A percentile compares a stretch with the other conserved stretches of the same genome.
phyloP scores from a whole-genome alignment of 2,797 vertebrate species.

The Galagoides demidoff region DNA sequence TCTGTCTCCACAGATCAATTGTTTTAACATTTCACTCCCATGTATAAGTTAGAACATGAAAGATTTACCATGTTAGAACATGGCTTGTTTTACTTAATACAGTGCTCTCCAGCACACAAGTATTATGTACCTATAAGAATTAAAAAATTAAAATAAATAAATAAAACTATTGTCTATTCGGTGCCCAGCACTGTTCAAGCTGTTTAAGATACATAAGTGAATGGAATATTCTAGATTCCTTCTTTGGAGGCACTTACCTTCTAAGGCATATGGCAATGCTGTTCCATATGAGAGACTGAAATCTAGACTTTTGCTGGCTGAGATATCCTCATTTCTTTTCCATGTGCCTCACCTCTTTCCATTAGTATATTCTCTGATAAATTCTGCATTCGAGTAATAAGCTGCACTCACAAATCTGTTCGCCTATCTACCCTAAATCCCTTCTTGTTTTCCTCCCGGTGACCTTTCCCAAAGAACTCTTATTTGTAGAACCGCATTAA shows the following conservation, averaged over 20 bases:
- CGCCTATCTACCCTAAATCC: slow-evolving; percentile 36
- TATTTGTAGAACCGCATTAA: slow-evolving; percentile 76
- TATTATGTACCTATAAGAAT: not conserved
- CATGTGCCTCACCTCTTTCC: not conserved
- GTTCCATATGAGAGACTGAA: not conserved
- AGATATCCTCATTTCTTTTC: not conserved
- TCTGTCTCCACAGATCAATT: not conserved
- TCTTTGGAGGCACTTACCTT: not conserved
- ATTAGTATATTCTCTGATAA: not conserved
- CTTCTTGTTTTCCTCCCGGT: slow-evolving; percentile 56
- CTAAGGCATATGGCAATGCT: not conserved
- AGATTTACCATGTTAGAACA: not conserved
- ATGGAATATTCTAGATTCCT: not conserved
- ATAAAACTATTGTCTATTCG: not conserved
- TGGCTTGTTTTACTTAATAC: not conserved
- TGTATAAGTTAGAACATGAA: not conserved
- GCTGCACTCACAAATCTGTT: slow-evolving; percentile 36
- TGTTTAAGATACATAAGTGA: not conserved
- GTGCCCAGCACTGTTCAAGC: not conserved
- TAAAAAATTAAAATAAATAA: not conserved
- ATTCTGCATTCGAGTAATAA: slow-evolving; percentile 35
- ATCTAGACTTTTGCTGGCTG: not conserved
- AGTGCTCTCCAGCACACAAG: not conserved
- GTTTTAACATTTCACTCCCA: not conserved
- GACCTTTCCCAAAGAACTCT: slow-evolving; percentile 72